These are phyloP conservation scores for Brevimyrus niger DNA, from an alignment of 2,113 vertebrate genomes.

Conservation along the genomic window DNA sequence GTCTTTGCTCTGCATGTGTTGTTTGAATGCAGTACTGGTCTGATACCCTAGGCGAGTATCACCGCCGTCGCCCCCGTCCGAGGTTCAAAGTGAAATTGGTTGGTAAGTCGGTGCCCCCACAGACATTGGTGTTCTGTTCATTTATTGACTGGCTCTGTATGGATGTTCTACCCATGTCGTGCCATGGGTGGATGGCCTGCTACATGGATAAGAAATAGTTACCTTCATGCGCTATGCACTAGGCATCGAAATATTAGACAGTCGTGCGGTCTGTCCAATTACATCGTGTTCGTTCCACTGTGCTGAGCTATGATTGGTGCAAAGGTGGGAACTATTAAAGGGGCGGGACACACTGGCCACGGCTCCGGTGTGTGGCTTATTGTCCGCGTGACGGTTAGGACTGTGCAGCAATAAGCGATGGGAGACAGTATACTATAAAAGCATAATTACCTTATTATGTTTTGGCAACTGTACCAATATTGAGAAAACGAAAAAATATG, in stretches of 20 bases:
- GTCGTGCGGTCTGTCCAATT: not conserved
- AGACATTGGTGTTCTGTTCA: not conserved
- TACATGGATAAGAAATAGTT: not conserved
- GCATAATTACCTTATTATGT: not conserved
- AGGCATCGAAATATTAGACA: not conserved
- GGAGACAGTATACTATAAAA: not conserved
- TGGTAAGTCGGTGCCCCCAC: not conserved
- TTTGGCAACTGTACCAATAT: not conserved
- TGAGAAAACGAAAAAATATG: constrained; percentile 13
- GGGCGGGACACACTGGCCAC: not conserved
- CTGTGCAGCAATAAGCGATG: not conserved
- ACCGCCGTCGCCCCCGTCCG: not conserved
- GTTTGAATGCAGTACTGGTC: not conserved
- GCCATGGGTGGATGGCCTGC: not conserved
- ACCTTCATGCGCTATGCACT: not conserved
- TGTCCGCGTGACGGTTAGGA: not conserved
- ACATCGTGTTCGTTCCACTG: not conserved
- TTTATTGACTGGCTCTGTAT: not conserved
- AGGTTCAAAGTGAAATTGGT: not conserved
- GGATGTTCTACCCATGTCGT: not conserved
- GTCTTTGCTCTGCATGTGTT: not conserved
- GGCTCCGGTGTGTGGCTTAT: not conserved
- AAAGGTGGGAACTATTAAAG: not conserved
- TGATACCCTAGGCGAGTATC: not conserved
- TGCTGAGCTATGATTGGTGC: not conserved